Evolutionary conservation across 2,888 invertebrate species (phyloP), one percentile per base, ranked within the genome.

Genomic region (Platycnemis pennipes): DNA sequence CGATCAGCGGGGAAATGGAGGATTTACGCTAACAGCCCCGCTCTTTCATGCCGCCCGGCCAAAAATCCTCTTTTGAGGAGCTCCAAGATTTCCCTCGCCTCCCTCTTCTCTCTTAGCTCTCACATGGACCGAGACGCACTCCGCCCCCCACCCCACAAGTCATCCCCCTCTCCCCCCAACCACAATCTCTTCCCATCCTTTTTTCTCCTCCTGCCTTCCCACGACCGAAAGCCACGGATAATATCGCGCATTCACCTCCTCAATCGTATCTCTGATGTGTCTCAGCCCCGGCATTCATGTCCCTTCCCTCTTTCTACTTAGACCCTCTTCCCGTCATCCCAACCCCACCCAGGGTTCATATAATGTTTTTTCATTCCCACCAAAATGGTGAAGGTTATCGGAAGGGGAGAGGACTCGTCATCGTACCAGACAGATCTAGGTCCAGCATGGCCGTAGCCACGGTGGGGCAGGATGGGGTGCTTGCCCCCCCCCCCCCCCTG

Each of bases 1-100:
- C 77, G 77, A 77, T 77, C 77, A 77, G 37, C 37, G 77, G 5
- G 77, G 77, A 77, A 77, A 77, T 77, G 77, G 77, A 77, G 77
- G 77, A 77, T 37, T 77, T 77, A 77, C 77, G 77, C 16, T 77
- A 77, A 77, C 77, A 77, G 77, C 77, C 11, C 13, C 77, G 77
- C 77, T 77, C 77, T 77, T 77, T 77, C 77, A 77, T 77, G 77
- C 77, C 77, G 3, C 77, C 37, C 31, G 22, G 31, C 37, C 77
- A 77, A 77, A 77, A 77, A 37, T 77, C 77, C 77, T 77, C 77
- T 77, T 53, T 77, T 77, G 77, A 37, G 77, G 13, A 8, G 77
- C 77, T 77, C 31, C 13, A 26, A 77, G 77, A 77, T 77, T 77
- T 77, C 5, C 4, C 69, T 22, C 63, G 22, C 4, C 16, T 22